Base-by-base conservation (phyloP, 2,888 invertebrate species). In the Hesperia comma region DNA sequence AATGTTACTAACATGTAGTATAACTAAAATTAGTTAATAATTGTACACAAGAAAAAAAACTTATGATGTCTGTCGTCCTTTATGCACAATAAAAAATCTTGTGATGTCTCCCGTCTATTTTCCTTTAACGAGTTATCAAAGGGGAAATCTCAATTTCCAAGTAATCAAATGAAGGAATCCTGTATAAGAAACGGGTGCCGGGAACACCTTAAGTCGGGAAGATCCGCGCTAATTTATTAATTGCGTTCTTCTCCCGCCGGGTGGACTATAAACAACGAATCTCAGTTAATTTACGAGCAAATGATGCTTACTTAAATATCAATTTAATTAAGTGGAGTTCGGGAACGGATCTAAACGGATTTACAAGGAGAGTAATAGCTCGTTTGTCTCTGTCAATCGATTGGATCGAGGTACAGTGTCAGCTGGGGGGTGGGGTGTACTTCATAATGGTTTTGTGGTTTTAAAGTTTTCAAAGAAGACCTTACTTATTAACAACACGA, bases 241-340 rank as follows among this genome's bases (percentile, higher is more conserved):
- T 92, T 91, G 90, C 87, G 84, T 82, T 84, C 84, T 87, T 86
- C 84, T 82, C 87, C 83, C 87, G 67, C 67, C 71, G 73, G 74
- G 78, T 70, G 74, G 72, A 76, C 76, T 88, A 90, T 92, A 91
- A 92, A 92, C 91, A 92, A 92, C 84, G 86, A 82, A 89, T 91
- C 90, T 88, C 85, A 83, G 89, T 90, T 92, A 92, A 92, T 90
- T 90, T 91, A 92, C 90, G 90, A 90, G 87, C 86, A 83, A 92
- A 92, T 93, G 92, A 91, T 92, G 87, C 91, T 90, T 88, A 89
- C 90, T 92, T 92, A 91, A 92, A 92, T 92, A 92, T 92, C 92
- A 92, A 93, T 92, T 92, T 92, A 92, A 91, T 92, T 92, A 91
- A 92, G 89, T 88, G 85, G 81, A 84, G 86, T 87, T 89, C 82